Evolutionary conservation across 2,113 vertebrate species (phyloP).

Genomic region (Ailuropoda melanoleuca): DNA sequence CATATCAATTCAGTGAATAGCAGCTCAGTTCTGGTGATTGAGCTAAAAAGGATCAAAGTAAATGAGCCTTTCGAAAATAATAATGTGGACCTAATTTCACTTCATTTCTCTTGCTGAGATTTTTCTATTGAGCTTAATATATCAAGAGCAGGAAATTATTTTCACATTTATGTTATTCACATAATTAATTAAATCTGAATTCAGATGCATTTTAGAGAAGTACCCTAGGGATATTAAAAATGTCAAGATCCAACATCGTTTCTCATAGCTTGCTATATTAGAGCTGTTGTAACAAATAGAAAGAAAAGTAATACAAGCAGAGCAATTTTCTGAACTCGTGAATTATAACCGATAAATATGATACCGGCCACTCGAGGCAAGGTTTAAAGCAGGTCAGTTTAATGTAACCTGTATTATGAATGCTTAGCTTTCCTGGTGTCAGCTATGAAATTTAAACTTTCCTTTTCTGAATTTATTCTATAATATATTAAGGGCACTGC

Average conservation of each 20-base stretch:
- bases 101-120: slow-evolving; percentile 45
- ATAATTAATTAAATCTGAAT: slow-evolving; percentile 73
- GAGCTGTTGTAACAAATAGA: slow-evolving; percentile 28
- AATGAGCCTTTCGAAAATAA: slow-evolving; percentile 53
- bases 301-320: not conserved
- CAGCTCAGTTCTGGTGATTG: not conserved
- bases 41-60: slow-evolving; percentile 19
- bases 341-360: not conserved
- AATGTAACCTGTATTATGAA: not conserved
- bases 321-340: not conserved
- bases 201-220: slow-evolving; percentile 46
- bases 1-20: not conserved
- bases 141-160: slow-evolving; percentile 66
- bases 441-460: slow-evolving; percentile 43
- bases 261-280: slow-evolving; percentile 16
- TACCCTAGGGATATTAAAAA: slow-evolving; percentile 61
- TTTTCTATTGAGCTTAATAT: slow-evolving; percentile 50
- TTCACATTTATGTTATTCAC: slow-evolving; percentile 61
- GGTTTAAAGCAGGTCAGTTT: slow-evolving; percentile 8
- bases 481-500: not conserved
- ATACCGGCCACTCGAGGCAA: not conserved
- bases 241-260: not conserved
- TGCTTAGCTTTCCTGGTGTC: not conserved
- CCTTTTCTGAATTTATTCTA: slow-evolving; percentile 27
- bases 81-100: slow-evolving; percentile 44